Evolutionary conservation across 2,888 invertebrate genomes (phyloP).

Genomic region (Ophioninae sp.): DNA sequence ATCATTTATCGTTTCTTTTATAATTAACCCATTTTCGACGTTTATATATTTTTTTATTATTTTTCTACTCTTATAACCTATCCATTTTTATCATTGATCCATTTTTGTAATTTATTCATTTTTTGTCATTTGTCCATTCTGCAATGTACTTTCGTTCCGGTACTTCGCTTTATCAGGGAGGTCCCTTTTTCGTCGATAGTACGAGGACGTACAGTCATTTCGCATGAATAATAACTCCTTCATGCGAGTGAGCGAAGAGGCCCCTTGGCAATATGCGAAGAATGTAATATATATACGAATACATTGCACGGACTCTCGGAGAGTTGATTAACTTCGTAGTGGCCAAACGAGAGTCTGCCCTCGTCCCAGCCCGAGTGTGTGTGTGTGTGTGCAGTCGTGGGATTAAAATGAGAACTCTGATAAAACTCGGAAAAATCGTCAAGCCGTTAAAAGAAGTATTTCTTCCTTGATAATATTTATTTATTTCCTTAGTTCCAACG

Average conservation of each 20-base stretch:
- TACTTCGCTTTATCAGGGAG: neutral
- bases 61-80: neutral
- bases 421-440: slow-evolving; percentile 24
- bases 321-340: slow-evolving; percentile 68
- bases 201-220: slow-evolving; percentile 1
- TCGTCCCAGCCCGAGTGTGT: slow-evolving; percentile 61
- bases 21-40: neutral
- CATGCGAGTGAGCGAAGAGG: slow-evolving; percentile 38
- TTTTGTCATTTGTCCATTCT: neutral
- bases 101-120: neutral
- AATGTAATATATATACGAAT: slow-evolving; percentile 3
- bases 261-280: slow-evolving; percentile 59
- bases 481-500: too few species aligned
- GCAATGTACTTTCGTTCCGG: neutral
- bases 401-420: slow-evolving; percentile 44
- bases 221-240: slow-evolving; percentile 13
- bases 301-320: slow-evolving; percentile 41
- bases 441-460: slow-evolving; percentile 9
- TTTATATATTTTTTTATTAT: neutral
- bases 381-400: slow-evolving; percentile 33
- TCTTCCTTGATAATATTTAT: slow-evolving; percentile 6
- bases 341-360: slow-evolving; percentile 21
- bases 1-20: neutral
- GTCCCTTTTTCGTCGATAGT: neutral
- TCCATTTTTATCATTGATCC: neutral